phyloP scores from a whole-genome alignment of 92 coral and sea anemone species.

The Epizoanthus fatuus region DNA sequence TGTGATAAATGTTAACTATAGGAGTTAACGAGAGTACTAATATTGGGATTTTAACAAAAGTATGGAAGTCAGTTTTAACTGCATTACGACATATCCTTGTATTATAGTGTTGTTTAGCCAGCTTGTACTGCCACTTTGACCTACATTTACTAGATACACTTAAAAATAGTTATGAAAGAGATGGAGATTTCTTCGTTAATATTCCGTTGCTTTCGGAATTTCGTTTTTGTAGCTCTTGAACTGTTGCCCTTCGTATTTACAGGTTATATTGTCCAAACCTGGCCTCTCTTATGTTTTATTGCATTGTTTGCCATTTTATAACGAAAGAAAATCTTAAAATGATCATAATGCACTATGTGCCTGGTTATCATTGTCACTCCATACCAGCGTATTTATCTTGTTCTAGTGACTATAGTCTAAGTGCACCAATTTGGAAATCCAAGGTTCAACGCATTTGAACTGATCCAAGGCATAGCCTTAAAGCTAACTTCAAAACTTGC shows the following conservation, averaged over 20 bases:
- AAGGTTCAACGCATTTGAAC: not conserved
- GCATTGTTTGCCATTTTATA: too few species aligned
- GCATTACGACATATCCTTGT: not conserved
- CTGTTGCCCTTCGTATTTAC: not conserved
- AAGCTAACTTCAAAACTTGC: slow-evolving; percentile 5
- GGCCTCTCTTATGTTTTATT: too few species aligned
- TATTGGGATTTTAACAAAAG: too few species aligned
- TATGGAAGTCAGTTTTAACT: too few species aligned
- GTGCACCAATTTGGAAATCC: not conserved
- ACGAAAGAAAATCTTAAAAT: too few species aligned
- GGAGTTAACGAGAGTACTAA: too few species aligned
- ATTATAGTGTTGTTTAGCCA: not conserved
- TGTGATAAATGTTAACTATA: too few species aligned
- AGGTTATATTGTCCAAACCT: not conserved
- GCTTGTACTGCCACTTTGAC: too few species aligned
- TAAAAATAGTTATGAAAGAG: not conserved
- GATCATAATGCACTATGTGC: too few species aligned
- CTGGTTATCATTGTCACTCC: not conserved
- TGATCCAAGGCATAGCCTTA: not conserved
- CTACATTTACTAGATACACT: too few species aligned
- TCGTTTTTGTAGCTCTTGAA: not conserved
- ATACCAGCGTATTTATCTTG: not conserved
- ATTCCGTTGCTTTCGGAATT: not conserved
- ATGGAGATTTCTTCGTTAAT: not conserved
- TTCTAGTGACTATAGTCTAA: too few species aligned